Percentiles rank a stretch among this genome's conserved stretches.
phyloP scores from a whole-genome alignment of 2,888 invertebrate species.

The Euzetes globulus region DNA sequence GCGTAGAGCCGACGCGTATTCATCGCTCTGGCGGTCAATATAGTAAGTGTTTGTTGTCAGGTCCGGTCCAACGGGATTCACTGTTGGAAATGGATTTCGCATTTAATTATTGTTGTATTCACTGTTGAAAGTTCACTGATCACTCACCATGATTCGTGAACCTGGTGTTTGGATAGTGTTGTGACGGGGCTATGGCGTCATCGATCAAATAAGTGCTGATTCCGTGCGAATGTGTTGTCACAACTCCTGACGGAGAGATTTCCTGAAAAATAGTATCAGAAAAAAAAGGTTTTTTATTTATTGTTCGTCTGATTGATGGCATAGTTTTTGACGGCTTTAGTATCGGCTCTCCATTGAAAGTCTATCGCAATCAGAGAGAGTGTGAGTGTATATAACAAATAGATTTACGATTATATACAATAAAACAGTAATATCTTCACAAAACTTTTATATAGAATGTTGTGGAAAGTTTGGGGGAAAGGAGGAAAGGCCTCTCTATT shows the following conservation, averaged over 20 bases:
- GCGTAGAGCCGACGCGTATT: constrained; percentile 38
- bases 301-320: not conserved
- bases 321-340: not conserved
- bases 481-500: too few species aligned
- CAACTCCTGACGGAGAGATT: constrained; percentile 23
- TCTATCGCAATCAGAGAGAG: too few species aligned
- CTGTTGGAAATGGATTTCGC: not conserved
- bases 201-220: constrained; percentile 37
- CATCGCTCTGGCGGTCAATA: constrained; percentile 17
- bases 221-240: constrained; percentile 25
- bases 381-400: too few species aligned
- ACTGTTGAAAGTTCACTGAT: not conserved
- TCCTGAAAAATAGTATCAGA: not conserved
- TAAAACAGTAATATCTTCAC: not conserved
- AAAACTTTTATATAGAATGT: not conserved
- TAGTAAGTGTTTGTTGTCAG: constrained; percentile 23
- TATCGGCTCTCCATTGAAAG: too few species aligned
- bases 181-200: constrained; percentile 21
- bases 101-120: not conserved
- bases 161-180: constrained; percentile 20
- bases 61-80: constrained; percentile 22
- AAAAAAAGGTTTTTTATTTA: not conserved
- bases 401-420: not conserved
- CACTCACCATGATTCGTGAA: constrained; percentile 22
- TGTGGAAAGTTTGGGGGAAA: not conserved